Percentiles rank a stretch among this genome's conserved stretches.
Evolutionary conservation across 2,888 invertebrate genomes (phyloP).

Genomic region (Cecidostiba fungosa): DNA sequence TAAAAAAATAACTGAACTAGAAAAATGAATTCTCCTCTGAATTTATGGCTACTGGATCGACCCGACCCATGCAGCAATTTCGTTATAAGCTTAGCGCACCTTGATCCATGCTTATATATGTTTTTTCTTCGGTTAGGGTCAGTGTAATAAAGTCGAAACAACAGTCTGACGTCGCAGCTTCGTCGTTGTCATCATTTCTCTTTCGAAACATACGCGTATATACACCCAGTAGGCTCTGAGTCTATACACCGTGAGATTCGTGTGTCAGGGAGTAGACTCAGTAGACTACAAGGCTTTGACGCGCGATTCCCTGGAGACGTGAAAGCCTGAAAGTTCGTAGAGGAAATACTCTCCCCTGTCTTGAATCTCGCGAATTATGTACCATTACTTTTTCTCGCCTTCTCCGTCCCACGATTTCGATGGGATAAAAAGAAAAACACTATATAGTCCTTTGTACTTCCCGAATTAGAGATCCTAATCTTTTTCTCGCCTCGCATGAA

Average conservation of each 20-base stretch:
- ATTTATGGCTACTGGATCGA: not conserved
- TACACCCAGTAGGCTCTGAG: not conserved
- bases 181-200: not conserved
- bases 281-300: slow-evolving; percentile 26
- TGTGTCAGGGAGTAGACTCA: not conserved
- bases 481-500: not conserved
- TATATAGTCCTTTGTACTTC: not conserved
- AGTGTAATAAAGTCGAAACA: slow-evolving; percentile 55
- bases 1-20: not conserved
- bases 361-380: slow-evolving; percentile 31
- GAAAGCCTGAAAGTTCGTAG: not conserved
- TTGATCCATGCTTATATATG: slow-evolving; percentile 33
- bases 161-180: not conserved
- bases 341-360: not conserved
- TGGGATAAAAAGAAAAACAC: not conserved
- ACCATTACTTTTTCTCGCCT: slow-evolving; percentile 31
- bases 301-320: slow-evolving; percentile 28
- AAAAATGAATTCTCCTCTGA: slow-evolving; percentile 26
- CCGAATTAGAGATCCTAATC: not conserved
- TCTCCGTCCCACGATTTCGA: not conserved
- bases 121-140: not conserved
- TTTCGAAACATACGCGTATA: not conserved
- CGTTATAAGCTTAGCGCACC: slow-evolving; percentile 30
- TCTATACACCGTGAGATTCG: slow-evolving; percentile 21
- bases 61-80: slow-evolving; percentile 10